phyloP scores from a whole-genome alignment of 2,797 vertebrate species.

The Galagoides demidoff region DNA sequence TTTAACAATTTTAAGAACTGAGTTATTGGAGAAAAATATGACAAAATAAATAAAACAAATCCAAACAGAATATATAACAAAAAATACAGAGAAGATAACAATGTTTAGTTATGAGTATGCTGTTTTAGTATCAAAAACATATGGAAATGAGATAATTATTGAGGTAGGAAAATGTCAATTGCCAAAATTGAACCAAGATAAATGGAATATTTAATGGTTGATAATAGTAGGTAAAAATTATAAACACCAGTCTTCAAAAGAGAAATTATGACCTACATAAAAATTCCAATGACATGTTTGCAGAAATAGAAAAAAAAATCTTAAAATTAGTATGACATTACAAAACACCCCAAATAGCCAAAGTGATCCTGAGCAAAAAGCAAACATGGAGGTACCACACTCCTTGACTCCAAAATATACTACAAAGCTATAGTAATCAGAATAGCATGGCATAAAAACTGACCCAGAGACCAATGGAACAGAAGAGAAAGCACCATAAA shows the following conservation, averaged over 20 bases:
- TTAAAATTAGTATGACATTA: background rate
- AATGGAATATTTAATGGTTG: background rate
- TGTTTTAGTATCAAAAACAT: background rate
- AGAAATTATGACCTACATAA: background rate
- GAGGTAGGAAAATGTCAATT: background rate
- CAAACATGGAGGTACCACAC: background rate
- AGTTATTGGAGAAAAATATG: background rate
- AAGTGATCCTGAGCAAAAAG: background rate
- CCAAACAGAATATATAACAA: background rate
- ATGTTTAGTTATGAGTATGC: background rate
- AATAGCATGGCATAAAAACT: background rate
- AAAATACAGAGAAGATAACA: background rate
- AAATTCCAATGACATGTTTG: background rate
- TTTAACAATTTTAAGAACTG: background rate
- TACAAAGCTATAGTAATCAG: background rate
- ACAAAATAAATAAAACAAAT: background rate
- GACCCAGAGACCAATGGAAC: background rate
- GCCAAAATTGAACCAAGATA: background rate
- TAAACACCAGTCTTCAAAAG: constrained; percentile 4
- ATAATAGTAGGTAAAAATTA: background rate
- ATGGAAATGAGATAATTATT: background rate
- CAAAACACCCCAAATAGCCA: background rate
- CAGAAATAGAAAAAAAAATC: background rate
- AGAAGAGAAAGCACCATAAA: background rate
- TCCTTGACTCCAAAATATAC: background rate